These are phyloP conservation scores for Temnopleurus reevesii DNA, from an alignment of 53 echinoderm and acorn worm species.

Conservation along the genomic window DNA sequence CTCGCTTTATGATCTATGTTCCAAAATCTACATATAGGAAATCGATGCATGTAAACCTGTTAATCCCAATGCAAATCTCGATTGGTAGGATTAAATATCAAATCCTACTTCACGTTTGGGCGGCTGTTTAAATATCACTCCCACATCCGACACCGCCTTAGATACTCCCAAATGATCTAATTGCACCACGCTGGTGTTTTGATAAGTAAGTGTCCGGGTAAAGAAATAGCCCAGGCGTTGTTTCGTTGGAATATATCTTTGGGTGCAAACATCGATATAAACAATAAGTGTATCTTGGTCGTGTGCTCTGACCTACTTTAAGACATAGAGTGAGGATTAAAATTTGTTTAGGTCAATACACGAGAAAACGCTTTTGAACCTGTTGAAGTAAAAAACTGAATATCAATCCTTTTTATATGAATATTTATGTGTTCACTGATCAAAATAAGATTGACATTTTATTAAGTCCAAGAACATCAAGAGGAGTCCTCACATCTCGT, in stretches of 20 bases:
- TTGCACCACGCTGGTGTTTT: not conserved
- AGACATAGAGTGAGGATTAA: too few species aligned
- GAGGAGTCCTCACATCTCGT: too few species aligned
- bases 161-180: not conserved
- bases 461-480: too few species aligned
- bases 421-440: too few species aligned
- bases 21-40: not conserved
- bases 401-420: too few species aligned
- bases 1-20: not conserved
- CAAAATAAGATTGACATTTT: too few species aligned
- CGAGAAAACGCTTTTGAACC: too few species aligned
- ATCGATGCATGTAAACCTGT: not conserved
- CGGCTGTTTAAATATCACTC: slow-evolving; percentile 9
- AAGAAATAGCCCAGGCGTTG: not conserved
- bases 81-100: slow-evolving; percentile 3
- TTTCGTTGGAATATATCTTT: not conserved
- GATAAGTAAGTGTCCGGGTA: not conserved
- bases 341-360: too few species aligned
- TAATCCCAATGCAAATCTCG: not conserved
- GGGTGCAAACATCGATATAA: not conserved
- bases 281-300: not conserved
- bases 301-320: too few species aligned
- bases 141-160: not conserved
- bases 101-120: not conserved
- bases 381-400: too few species aligned